phyloP scores from a whole-genome alignment of 1,140 invertebrate genomes.

The Coelopa frigida region DNA sequence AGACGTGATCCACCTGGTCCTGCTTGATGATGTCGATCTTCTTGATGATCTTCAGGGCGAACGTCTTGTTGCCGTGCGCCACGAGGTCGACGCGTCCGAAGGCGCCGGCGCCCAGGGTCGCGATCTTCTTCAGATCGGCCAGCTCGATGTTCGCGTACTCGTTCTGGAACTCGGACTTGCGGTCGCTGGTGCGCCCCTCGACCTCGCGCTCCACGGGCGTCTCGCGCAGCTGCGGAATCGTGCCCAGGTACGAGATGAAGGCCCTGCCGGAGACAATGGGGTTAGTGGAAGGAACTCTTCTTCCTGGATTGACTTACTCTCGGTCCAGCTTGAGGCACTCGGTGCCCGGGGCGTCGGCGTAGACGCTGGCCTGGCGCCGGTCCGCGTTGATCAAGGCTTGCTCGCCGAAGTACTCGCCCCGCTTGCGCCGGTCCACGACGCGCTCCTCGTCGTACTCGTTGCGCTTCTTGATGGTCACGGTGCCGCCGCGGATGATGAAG shows the following conservation, averaged over 20 bases:
- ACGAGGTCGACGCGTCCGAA: slow-evolving; percentile 90
- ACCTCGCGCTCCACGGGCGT: slow-evolving; percentile 18
- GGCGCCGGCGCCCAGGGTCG: slow-evolving; percentile 85
- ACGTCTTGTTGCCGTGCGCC: slow-evolving; percentile 56
- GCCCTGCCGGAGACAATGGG: slow-evolving; percentile 33
- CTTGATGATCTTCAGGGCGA: slow-evolving; percentile 86
- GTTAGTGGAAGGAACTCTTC: neutral
- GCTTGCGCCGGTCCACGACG: slow-evolving; percentile 55
- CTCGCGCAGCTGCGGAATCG: slow-evolving; percentile 37
- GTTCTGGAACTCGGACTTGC: slow-evolving; percentile 39
- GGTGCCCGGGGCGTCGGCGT: slow-evolving; percentile 76
- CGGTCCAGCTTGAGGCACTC: slow-evolving; percentile 85
- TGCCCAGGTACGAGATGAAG: slow-evolving; percentile 50
- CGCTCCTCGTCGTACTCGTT: slow-evolving; percentile 52
- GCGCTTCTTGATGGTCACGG: slow-evolving; percentile 68
- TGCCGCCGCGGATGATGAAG: slow-evolving; percentile 89
- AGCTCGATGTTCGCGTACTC: slow-evolving; percentile 65
- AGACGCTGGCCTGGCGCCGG: slow-evolving; percentile 78
- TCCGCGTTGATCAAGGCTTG: slow-evolving; percentile 74
- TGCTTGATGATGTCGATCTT: slow-evolving; percentile 90
- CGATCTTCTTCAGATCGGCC: slow-evolving; percentile 70
- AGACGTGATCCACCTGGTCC: slow-evolving; percentile 87
- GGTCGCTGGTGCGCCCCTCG: slow-evolving; percentile 17
- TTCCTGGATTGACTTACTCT: slow-evolving; percentile 51
- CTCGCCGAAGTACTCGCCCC: slow-evolving; percentile 73